Evolutionary conservation across 1,140 invertebrate species (phyloP), one percentile per base, ranked within the genome.

Genomic region (Drosophila lini): DNA sequence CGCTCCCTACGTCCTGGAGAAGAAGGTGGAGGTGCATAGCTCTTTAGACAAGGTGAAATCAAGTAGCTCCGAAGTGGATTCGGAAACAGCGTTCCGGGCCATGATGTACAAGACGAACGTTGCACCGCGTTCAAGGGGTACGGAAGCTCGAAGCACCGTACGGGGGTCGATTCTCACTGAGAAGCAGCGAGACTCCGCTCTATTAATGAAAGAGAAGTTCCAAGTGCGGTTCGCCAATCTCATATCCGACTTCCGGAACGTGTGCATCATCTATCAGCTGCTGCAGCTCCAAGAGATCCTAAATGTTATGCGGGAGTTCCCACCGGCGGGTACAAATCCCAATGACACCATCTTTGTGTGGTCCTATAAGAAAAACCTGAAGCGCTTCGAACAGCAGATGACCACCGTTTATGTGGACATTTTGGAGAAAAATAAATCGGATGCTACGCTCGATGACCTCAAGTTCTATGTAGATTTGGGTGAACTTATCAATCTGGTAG

Each of bases 401-500:
- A 61, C 61, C 19, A 50, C 42, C 2, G 25, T 58, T 0, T 88
- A 86, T 50, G 45, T 81, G 45, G 81, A 86, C n/a, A 40, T 50
- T 2, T 31, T 78, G 8, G 69, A 79, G 28, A 25, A 22, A 1
- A 48, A 60, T 9, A 45, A 36, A 3, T 48, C 42, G 6, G 65
- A 52, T n/a, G 25, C 4, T 5, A 71, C 78, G 25, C 68, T 50
- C 45, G 75, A 36, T 36, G 55, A 57, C 0, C 69, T 65, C 15
- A 86, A 86, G 11, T 88, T 67, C 16, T 55, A 74, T 22, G 60
- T 62, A 6, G 82, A 86, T 41, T 3, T 86, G 1, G 41, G 50
- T 1, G 82, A 86, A 11, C 34, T 86, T 2, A 52, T 73, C 3
- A 65, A 68, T 8, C 52, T 86, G 6, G 19, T 86, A 7, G 36